Base-by-base conservation (phyloP, 37 sponge, comb jelly and placozoan species). In the Diacarnus erythraeanus region DNA sequence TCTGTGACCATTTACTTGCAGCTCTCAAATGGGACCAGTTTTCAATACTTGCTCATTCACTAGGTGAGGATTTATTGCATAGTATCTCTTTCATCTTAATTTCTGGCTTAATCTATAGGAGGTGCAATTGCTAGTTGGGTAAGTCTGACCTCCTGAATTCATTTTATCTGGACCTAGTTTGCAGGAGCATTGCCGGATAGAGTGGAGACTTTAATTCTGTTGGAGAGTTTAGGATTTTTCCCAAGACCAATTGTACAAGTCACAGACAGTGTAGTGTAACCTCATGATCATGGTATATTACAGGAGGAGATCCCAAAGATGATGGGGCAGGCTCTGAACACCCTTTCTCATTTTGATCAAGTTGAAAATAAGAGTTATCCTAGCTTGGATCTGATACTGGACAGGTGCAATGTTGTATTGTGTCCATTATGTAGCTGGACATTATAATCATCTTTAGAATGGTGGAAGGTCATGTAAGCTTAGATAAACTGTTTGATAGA, bases 11-110 rank as follows among this genome's bases (percentile, higher is more conserved):
- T n/a, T n/a, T n/a, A n/a, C n/a, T 51, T 23, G 1, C 38, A 91
- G 87, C 69, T n/a, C 71, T 91, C 64, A 77, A 80, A 25, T 92
- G 88, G 92, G 54, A 92, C 2, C 84, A 70, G 30, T 92, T 83
- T 59, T 35, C 69, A 8, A 44, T 92, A n/a, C 73, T 92, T 21
- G 73, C 72, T n/a, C 92, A 92, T 42, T 92, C 88, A 59, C 80
- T 92, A 81, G 88, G 92, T 87, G 71, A 84, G 85, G 17, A 1
- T 9, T 39, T 37, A 18, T 2, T 42, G 2, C 30, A 8, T 47
- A 26, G 29, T 31, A 12, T 21, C 6, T 3, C 20, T 27, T 23
- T 27, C 2, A 33, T 9, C 71, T 73, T 21, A 20, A 33, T 72
- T 26, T 10, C 59, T 67, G 20, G 26, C 21, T 64, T 27, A 17